These are phyloP conservation scores for Cranoglanis bouderius DNA, from an alignment of 2,113 vertebrate genomes.

Conservation along the genomic window DNA sequence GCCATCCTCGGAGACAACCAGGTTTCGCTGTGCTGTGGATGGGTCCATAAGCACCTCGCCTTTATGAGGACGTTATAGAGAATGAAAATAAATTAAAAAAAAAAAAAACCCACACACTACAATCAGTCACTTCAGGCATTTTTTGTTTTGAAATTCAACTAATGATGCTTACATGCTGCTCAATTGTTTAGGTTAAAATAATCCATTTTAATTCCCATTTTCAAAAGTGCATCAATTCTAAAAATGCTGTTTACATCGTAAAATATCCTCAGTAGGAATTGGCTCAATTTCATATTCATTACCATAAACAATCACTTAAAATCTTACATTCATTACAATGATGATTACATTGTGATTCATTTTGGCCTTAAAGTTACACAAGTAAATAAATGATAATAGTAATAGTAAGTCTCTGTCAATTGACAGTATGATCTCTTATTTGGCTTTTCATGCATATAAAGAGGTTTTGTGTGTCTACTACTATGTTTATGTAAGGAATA, in stretches of 20 bases:
- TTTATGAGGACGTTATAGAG: slow-evolving; percentile 39
- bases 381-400: not conserved
- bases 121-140: not conserved
- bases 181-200: not conserved
- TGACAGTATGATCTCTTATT: not conserved
- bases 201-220: not conserved
- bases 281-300: not conserved
- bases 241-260: not conserved
- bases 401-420: not conserved
- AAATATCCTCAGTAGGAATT: not conserved
- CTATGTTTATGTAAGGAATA: not conserved
- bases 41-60: slow-evolving; percentile 76
- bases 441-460: not conserved
- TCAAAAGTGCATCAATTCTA: not conserved
- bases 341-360: not conserved
- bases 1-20: slow-evolving; percentile 69
- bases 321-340: not conserved
- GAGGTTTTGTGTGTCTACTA: not conserved
- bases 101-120: too few species aligned
- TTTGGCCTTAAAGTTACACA: too few species aligned
- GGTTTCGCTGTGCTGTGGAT: slow-evolving; percentile 70
- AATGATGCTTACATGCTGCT: not conserved
- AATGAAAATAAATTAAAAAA: not conserved
- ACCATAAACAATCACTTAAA: not conserved
- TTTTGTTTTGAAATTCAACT: not conserved